Base-by-base conservation (phyloP, 2,113 vertebrate genomes). In the Entelurus aequoreus region DNA sequence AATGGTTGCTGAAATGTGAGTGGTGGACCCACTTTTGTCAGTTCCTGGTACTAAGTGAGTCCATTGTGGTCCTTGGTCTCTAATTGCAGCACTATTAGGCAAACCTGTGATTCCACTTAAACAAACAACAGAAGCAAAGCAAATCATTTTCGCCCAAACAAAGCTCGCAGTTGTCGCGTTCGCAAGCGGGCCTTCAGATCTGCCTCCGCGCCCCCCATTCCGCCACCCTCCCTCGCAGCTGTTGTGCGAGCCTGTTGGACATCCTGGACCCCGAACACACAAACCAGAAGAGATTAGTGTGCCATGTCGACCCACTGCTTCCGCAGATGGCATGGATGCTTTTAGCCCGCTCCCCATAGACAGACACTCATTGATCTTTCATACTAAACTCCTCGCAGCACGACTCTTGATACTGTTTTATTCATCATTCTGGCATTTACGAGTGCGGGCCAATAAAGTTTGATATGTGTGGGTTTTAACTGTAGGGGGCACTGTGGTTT, bases 241-340 rank as follows among this genome's bases (percentile, higher is more conserved):
- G 90, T 88, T 86, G 73, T 84, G 42, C 69, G 77, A 80, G 85
- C 83, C 86, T 79, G 79, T 71, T 81, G 77, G 79, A 84, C 64
- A 65, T 84, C 87, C 76, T 76, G 82, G 81, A 87, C 74, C 80
- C 82, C 84, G 79, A 88, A 86, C 88, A 86, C 79, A 84, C 79
- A 82, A 75, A 87, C 87, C 87, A 84, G 74, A 84, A 69, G 82
- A 89, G 87, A 88, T 87, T 89, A 88, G 86, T 79, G 74, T 85
- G 79, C 85, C 86, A 86, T 80, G 81, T 86, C 79, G 76, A 78
- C 82, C 79, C 79, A 84, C 80, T 79, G 87, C 80, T 85, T 88
- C 81, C 70, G 76, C 86, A 87, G 87, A 90, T 87, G 87, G 83
- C 84, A 83, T 57, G 64, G 84, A 85, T 78, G 76, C 82, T 87